A percentile compares a stretch with the other conserved stretches of the same genome.
phyloP scores from a whole-genome alignment of 64 coral and sea anemone genomes.

The Montipora sp. region DNA sequence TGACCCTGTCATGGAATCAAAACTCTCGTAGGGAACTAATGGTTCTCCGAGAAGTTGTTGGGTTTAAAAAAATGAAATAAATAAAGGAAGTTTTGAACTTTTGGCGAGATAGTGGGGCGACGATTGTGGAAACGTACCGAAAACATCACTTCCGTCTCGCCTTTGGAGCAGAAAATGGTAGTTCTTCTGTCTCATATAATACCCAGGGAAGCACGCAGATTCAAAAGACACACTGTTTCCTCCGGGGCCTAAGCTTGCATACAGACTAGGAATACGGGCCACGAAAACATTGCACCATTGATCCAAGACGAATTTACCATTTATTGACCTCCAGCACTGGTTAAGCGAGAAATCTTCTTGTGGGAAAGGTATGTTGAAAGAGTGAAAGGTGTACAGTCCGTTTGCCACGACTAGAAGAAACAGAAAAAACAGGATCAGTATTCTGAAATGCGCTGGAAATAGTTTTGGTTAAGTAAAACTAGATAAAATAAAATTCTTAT shows the following conservation, averaged over 20 bases:
- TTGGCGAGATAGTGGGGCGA: not conserved
- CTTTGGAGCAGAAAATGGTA: conserved; percentile 51
- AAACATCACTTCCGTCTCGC: conserved; percentile 4
- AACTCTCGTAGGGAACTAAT: no score
- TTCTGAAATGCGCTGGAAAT: no score
- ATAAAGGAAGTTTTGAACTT: no score
- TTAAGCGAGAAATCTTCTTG: conserved; percentile 52
- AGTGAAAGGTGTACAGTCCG: conserved; percentile 78
- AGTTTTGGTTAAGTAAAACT: no score
- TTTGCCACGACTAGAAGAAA: conserved; percentile 68
- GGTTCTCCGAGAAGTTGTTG: no score
- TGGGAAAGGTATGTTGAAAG: conserved; percentile 54
- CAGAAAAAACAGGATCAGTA: not conserved
- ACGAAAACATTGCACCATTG: conserved; percentile 72
- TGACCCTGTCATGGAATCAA: no score
- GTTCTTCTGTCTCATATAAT: conserved; percentile 66
- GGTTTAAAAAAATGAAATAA: no score
- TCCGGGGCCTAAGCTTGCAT: not conserved
- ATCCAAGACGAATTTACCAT: conserved; percentile 55
- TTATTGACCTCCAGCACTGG: conserved; percentile 68
- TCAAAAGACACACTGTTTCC: conserved; percentile 43
- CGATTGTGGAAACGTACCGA: conserved; percentile 27
- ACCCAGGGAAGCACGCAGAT: conserved; percentile 43
- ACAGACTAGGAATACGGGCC: conserved; percentile 36
- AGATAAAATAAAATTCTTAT: no score